A percentile compares a stretch with the other conserved stretches of the same genome.
phyloP scores from a whole-genome alignment of 2,888 invertebrate genomes.

The Acrobasis consociella region DNA sequence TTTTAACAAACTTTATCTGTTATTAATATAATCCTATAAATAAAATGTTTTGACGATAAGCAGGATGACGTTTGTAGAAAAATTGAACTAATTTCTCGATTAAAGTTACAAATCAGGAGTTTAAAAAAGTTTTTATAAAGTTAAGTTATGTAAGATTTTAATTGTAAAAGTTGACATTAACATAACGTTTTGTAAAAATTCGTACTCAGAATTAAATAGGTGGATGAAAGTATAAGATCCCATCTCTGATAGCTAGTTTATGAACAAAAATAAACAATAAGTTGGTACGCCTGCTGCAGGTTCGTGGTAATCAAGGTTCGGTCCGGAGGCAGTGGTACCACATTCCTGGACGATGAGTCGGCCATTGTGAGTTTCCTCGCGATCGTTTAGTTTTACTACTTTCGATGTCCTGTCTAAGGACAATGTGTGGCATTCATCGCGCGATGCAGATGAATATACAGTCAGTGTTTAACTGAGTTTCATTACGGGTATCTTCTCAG shows the following conservation, averaged over 20 bases:
- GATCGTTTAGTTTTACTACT: slow-evolving; percentile 60
- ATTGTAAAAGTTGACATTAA: too few species aligned
- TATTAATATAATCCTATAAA: too few species aligned
- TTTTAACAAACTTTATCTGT: too few species aligned
- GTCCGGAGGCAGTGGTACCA: slow-evolving; percentile 60
- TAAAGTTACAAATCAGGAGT: too few species aligned
- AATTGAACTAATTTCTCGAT: too few species aligned
- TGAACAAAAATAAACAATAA: slow-evolving; percentile 25
- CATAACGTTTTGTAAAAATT: too few species aligned
- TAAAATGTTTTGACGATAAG: too few species aligned
- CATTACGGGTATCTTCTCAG: neutral
- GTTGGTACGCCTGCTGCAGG: slow-evolving; percentile 10
- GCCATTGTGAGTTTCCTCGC: slow-evolving; percentile 45
- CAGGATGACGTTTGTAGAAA: too few species aligned
- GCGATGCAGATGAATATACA: slow-evolving; percentile 28
- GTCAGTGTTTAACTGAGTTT: neutral
- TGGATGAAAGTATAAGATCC: too few species aligned
- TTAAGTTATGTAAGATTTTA: too few species aligned
- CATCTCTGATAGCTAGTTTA: neutral
- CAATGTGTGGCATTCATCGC: slow-evolving; percentile 54
- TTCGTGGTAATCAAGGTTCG: slow-evolving; percentile 34
- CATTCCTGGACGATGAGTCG: slow-evolving; percentile 74
- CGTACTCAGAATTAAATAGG: too few species aligned
- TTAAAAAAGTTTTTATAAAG: too few species aligned
- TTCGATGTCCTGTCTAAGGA: slow-evolving; percentile 48